Percentiles rank a stretch among this genome's conserved stretches.
These are phyloP conservation scores for Corythornis leucogaster DNA, from an alignment of 2,797 vertebrate species.

Conservation along the genomic window DNA sequence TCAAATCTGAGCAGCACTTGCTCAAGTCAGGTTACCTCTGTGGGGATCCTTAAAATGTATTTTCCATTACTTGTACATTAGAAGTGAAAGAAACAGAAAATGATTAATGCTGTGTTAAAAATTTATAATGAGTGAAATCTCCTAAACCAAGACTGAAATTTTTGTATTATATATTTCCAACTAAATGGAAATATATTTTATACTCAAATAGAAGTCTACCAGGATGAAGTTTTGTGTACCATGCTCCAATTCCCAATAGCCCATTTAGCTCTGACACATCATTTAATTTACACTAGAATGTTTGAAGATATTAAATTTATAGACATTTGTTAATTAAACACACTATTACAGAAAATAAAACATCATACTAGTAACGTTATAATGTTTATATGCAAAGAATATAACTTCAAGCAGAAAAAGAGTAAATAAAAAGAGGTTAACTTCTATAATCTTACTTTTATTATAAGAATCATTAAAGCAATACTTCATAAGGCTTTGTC, in stretches of 20 bases:
- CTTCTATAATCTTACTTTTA: neutral
- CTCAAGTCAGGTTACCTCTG: slow-evolving; percentile 50
- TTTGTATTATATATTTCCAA: neutral
- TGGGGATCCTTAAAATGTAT: slow-evolving; percentile 50
- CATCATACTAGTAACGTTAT: neutral
- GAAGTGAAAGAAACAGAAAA: slow-evolving; percentile 36
- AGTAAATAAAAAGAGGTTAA: neutral
- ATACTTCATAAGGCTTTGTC: neutral
- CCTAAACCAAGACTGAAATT: slow-evolving; percentile 31
- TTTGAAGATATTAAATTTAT: slow-evolving; percentile 8
- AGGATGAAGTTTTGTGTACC: slow-evolving; percentile 25
- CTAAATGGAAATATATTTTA: slow-evolving; percentile 32
- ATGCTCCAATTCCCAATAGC: slow-evolving; percentile 2
- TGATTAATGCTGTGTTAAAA: slow-evolving; percentile 65
- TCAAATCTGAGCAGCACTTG: slow-evolving; percentile 58
- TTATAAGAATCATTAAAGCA: neutral
- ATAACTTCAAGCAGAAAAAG: neutral
- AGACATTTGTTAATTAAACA: neutral
- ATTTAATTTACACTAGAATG: slow-evolving; percentile 29
- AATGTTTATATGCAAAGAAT: neutral
- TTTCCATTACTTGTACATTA: slow-evolving; percentile 50
- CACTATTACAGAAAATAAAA: neutral
- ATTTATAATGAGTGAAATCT: slow-evolving; percentile 48
- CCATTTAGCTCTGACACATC: slow-evolving; percentile 16
- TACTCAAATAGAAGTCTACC: slow-evolving; percentile 22